Percentiles rank a stretch among this genome's conserved stretches.
These are phyloP conservation scores for Cherax quadricarinatus DNA, from an alignment of 1,140 invertebrate species.

Conservation along the genomic window DNA sequence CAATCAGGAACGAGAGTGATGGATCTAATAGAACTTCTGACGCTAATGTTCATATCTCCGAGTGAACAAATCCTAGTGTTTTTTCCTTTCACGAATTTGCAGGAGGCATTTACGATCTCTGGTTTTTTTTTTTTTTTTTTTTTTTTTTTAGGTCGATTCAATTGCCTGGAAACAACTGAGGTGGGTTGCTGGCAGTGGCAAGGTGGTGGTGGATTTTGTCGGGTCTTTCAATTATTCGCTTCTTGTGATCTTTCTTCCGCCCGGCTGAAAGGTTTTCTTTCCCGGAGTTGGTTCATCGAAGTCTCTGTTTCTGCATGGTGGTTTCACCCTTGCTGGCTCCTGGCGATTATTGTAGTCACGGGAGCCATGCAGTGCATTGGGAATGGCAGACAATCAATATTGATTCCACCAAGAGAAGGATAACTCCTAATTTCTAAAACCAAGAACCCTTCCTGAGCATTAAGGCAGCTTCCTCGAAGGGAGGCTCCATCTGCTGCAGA, in stretches of 20 bases:
- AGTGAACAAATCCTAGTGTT: background rate
- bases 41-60: constrained; percentile 24
- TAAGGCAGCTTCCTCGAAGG: too few species aligned
- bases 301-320: too few species aligned
- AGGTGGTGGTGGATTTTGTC: background rate
- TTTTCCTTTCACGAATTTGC: background rate
- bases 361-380: too few species aligned
- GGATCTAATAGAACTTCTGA: constrained; percentile 32
- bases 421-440: too few species aligned
- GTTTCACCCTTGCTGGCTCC: too few species aligned
- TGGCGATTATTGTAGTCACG: too few species aligned
- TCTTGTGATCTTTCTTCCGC: background rate
- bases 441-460: too few species aligned
- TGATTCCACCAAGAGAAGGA: too few species aligned
- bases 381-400: too few species aligned
- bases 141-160: background rate
- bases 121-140: background rate
- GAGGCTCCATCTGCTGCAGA: too few species aligned
- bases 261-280: background rate
- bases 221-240: background rate
- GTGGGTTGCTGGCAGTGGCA: background rate
- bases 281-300: too few species aligned
- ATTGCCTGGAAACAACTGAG: background rate
- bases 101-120: background rate
- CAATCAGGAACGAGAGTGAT: constrained; percentile 51